Evolutionary conservation across 2,888 invertebrate species (phyloP).

Genomic region (Metalampra italica): DNA sequence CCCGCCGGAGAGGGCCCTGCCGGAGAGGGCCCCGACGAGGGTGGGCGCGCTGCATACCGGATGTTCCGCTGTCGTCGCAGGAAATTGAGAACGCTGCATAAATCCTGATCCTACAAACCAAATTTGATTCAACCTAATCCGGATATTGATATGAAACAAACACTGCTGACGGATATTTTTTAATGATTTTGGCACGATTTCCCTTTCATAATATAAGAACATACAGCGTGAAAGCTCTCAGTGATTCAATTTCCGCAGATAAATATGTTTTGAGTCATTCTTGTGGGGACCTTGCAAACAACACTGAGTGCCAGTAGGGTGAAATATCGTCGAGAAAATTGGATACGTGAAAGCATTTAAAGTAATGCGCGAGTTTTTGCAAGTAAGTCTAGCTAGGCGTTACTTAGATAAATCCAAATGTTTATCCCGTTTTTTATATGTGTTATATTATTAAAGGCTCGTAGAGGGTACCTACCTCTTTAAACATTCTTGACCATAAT

Average conservation of each 20-base stretch:
- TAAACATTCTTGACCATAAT: too few relatives aligned
- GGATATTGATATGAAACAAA: constrained; percentile 75
- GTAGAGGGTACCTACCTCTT: too few relatives aligned
- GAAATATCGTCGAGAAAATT: constrained; percentile 68
- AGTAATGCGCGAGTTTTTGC: constrained; percentile 10
- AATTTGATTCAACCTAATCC: constrained; percentile 76
- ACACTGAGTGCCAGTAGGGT: constrained; percentile 49
- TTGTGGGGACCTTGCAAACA: constrained; percentile 40
- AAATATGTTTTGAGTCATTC: constrained; percentile 45
- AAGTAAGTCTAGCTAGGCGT: neutral
- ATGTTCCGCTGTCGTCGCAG: constrained; percentile 73
- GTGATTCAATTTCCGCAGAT: constrained; percentile 40
- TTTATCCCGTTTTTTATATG: too few relatives aligned
- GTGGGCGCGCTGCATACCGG: constrained; percentile 51
- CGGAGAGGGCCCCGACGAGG: constrained; percentile 21
- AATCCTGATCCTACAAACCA: constrained; percentile 74
- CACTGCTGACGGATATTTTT: constrained; percentile 45
- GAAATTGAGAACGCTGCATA: constrained; percentile 77
- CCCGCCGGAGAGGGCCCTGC: constrained; percentile 19
- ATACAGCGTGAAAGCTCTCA: constrained; percentile 22
- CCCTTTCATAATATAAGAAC: constrained; percentile 19
- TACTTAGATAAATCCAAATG: too few relatives aligned
- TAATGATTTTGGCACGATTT: constrained; percentile 34
- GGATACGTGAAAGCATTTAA: constrained; percentile 67
- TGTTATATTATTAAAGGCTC: too few relatives aligned